Evolutionary conservation across 1,140 invertebrate species (phyloP), one percentile per base, ranked within the genome.

Genomic region (Diorhabda elongata): DNA sequence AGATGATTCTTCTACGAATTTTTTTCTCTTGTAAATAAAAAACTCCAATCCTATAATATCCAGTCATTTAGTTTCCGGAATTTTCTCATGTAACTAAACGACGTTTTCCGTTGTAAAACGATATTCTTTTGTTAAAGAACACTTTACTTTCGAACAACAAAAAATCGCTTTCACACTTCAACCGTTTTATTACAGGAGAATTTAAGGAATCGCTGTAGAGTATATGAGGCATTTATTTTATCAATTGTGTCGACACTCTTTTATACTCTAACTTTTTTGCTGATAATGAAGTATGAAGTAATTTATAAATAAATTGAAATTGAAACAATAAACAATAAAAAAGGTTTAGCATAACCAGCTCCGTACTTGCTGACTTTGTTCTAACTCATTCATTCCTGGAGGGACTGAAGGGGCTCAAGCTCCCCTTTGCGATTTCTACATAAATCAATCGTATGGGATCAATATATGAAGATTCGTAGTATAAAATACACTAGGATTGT

Each of bases 151-250:
- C 71, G 57, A 56, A 68, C 71, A 71, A 73, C 69, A 71, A 75
- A 73, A 75, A 75, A 73, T 71, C 72, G 71, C 72, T 75, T 75
- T 75, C 74, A 75, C 74, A 75, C 67, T 71, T 69, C 67, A 75
- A 59, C 70, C 71, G 72, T 42, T 75, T 75, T 75, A 75, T 75
- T 75, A 73, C 71, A 65, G 66, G 41, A 58, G 69, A 64, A 56
- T 74, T 73, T 71, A 73, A 66, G 69, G 67, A 67, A 61, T 66
- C 58, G 69, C 70, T 75, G 6, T 52, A n/a, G 47, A 52, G 47
- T 52, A n/a, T 52, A n/a, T 52, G 47, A 8, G 6, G 47, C n/a
- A 4, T 52, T 52, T 52, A 62, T 62, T 62, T 62, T 62, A 11
- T 11, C 11, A 43, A 62, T 42, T 11, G 61, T 44, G 61, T 62